phyloP scores from a whole-genome alignment of 2,113 vertebrate genomes.

The Odobenus rosmarus region DNA sequence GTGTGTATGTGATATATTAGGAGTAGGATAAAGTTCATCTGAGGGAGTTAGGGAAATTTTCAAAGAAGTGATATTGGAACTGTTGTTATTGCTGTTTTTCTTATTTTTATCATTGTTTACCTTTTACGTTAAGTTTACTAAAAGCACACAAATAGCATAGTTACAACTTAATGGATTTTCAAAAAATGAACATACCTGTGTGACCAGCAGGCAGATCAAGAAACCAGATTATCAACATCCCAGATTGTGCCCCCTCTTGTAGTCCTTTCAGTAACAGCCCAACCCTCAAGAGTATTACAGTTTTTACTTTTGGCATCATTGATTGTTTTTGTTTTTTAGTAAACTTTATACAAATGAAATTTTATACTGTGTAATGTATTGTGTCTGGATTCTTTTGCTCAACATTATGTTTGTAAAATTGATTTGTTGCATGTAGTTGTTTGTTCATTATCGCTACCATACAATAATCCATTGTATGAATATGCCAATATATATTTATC shows the following conservation, averaged over 20 bases:
- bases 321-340: not conserved
- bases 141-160: not conserved
- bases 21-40: not conserved
- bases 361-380: not conserved
- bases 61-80: not conserved
- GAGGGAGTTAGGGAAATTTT: not conserved
- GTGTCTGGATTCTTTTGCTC: not conserved
- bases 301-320: not conserved
- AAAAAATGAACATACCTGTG: not conserved
- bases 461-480: not conserved
- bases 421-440: not conserved
- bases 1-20: not conserved
- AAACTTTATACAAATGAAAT: not conserved
- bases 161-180: not conserved
- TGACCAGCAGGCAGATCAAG: not conserved
- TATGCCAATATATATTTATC: not conserved
- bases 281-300: not conserved
- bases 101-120: not conserved
- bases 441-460: not conserved
- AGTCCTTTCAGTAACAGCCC: not conserved
- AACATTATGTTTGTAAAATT: not conserved
- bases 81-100: not conserved
- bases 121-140: not conserved
- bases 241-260: not conserved
- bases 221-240: not conserved